Evolutionary conservation across 2,113 vertebrate species (phyloP), one percentile per base, ranked within the genome.

Genomic region (Gambusia holbrooki): DNA sequence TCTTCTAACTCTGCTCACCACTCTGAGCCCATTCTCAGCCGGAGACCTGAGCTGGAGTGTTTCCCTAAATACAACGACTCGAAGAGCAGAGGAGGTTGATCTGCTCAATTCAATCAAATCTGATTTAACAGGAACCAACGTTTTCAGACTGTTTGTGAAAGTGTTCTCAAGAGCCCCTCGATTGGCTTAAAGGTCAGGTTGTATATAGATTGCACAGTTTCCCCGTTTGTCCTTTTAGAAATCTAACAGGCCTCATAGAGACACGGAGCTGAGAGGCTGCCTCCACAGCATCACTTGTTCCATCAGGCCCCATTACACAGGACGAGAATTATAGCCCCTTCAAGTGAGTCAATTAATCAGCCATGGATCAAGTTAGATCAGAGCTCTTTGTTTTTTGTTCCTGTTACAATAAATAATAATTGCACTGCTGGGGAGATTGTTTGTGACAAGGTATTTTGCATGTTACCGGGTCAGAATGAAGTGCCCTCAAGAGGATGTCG

Each of bases 151-250:
- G 61, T 80, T 87, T 75, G 73, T 74, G 74, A 66, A 79, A 58
- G 73, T 86, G 77, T 79, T 88, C 81, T 87, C 61, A 67, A 85
- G 84, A 81, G 77, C 77, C 73, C 72, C 75, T 80, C 62, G 58
- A 86, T 86, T 33, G 87, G 71, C 84, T 80, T 79, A 92, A 92
- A 94, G 90, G 91, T 92, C 90, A 91, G 51, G 61, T 70, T 80
- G 85, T 78, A 90, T 83, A 87, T 83, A 93, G 88, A 93, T 93
- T 89, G 87, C 82, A 83, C 76, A 69, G 76, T 58, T 72, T 32
- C 84, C 72, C 74, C 22, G 40, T 90, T 88, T 87, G 88, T 92
- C 87, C 80, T 90, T 87, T 84, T 17, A 76, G 83, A 82, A 77
- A 85, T 89, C 89, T 79, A 85, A 86, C 83, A 88, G 74, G 84